Percentiles rank a stretch among this genome's conserved stretches.
phyloP scores from a whole-genome alignment of 2,888 invertebrate genomes.

The Amphipoea oculea region DNA sequence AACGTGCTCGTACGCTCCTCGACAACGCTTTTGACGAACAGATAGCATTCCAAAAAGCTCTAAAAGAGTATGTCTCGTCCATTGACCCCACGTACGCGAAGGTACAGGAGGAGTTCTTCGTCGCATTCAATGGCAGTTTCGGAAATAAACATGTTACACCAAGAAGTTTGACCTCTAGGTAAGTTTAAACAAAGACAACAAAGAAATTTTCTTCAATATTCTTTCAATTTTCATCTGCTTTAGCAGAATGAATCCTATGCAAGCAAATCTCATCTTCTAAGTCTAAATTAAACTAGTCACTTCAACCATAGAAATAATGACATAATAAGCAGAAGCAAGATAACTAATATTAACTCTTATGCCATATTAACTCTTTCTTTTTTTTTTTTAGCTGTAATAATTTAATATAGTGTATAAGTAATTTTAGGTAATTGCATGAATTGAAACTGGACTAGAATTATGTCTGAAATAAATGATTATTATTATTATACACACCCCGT shows the following conservation, averaged over 20 bases:
- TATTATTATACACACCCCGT: neutral
- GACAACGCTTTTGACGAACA: conserved; percentile 98
- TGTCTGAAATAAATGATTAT: too few species aligned
- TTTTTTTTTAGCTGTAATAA: too few species aligned
- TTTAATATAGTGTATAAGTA: too few species aligned
- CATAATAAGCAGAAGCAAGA: neutral
- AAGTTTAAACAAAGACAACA: conserved; percentile 49
- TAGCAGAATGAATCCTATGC: too few species aligned
- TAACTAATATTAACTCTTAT: too few species aligned
- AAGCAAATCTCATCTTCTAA: neutral
- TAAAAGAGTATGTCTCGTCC: conserved; percentile 96
- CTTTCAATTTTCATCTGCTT: neutral
- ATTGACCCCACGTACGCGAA: conserved; percentile 96
- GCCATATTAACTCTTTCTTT: too few species aligned
- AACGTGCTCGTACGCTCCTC: conserved; percentile 94
- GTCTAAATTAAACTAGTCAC: neutral
- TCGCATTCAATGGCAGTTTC: conserved; percentile 99
- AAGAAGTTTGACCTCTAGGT: conserved; percentile 95
- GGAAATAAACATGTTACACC: conserved; percentile 99
- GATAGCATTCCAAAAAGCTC: conserved; percentile 96
- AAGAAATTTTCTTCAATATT: too few species aligned
- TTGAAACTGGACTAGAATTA: too few species aligned
- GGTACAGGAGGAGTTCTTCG: conserved; percentile 95
- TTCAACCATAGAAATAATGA: neutral
- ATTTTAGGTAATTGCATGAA: too few species aligned